Evolutionary conservation across 2,888 invertebrate species (phyloP).

Genomic region (Melanargia galathea): DNA sequence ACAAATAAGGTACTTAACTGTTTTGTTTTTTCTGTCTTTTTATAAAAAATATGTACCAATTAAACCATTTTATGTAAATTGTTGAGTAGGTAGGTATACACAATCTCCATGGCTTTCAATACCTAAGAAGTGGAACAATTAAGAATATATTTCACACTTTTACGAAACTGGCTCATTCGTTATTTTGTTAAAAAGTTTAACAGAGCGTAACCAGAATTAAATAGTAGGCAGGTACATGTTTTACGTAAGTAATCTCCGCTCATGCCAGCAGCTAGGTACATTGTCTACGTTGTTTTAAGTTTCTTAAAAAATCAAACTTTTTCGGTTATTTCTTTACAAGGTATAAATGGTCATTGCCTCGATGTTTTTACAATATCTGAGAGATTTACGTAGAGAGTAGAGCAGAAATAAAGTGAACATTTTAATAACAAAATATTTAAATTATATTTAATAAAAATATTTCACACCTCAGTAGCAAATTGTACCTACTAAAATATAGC

Average conservation of each 20-base stretch:
- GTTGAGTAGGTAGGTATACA: neutral
- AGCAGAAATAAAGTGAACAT: neutral
- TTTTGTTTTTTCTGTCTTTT: no score
- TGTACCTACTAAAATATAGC: no score
- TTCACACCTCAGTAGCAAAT: no score
- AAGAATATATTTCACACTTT: constrained; percentile 10
- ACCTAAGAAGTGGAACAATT: neutral
- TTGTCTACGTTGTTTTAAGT: no score
- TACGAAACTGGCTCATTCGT: constrained; percentile 1
- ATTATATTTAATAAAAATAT: no score
- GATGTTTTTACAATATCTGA: neutral
- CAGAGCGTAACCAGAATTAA: neutral
- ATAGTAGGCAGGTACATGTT: neutral
- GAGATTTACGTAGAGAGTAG: neutral
- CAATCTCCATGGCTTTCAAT: neutral
- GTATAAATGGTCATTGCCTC: constrained; percentile 5
- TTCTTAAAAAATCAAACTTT: no score
- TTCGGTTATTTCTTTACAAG: neutral
- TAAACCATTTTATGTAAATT: neutral
- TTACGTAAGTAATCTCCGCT: neutral
- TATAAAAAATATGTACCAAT: no score
- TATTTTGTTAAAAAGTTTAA: constrained; percentile 12
- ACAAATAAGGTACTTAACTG: no score
- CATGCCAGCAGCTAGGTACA: no score
- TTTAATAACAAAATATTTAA: neutral